phyloP scores from a whole-genome alignment of 2,888 invertebrate species.

The Netelia melanura region DNA sequence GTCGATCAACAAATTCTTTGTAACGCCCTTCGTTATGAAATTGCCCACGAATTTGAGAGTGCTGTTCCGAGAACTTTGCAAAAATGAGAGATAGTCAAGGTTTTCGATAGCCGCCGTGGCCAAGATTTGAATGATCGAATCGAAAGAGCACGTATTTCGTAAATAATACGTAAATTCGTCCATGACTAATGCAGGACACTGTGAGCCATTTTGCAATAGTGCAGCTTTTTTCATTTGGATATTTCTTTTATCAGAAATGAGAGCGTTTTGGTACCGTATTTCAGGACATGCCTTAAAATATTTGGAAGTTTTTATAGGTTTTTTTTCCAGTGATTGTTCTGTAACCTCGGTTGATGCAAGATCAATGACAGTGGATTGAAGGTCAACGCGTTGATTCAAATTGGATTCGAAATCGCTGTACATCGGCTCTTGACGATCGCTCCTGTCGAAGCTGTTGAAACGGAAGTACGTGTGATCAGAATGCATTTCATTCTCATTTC shows the following conservation, averaged over 20 bases:
- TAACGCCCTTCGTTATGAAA: conserved; percentile 37
- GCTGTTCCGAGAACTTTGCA: conserved; percentile 28
- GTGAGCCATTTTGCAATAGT: conserved; percentile 41
- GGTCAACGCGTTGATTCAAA: not conserved
- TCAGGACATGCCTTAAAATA: conserved; percentile 53
- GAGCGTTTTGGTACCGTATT: conserved; percentile 45
- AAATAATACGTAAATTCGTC: conserved; percentile 29
- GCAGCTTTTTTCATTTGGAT: conserved; percentile 23
- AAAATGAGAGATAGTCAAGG: conserved; percentile 37
- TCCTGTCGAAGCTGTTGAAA: not conserved
- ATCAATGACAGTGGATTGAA: not conserved
- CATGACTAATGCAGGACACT: conserved; percentile 26
- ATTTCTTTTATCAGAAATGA: conserved; percentile 6
- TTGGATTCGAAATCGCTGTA: not conserved
- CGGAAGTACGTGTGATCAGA: conserved; percentile 5
- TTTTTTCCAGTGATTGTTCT: not conserved
- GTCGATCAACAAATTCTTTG: conserved; percentile 30
- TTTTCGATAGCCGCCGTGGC: conserved; percentile 46
- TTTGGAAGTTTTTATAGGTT: conserved; percentile 31
- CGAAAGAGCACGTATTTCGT: conserved; percentile 42
- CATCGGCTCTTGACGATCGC: not conserved
- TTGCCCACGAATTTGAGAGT: conserved; percentile 42
- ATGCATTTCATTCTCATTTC: conserved; percentile 8
- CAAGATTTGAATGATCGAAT: conserved; percentile 48
- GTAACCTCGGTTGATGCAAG: not conserved